These are phyloP conservation scores for Thunnus thynnus DNA, from an alignment of 2,113 vertebrate species.

Conservation along the genomic window DNA sequence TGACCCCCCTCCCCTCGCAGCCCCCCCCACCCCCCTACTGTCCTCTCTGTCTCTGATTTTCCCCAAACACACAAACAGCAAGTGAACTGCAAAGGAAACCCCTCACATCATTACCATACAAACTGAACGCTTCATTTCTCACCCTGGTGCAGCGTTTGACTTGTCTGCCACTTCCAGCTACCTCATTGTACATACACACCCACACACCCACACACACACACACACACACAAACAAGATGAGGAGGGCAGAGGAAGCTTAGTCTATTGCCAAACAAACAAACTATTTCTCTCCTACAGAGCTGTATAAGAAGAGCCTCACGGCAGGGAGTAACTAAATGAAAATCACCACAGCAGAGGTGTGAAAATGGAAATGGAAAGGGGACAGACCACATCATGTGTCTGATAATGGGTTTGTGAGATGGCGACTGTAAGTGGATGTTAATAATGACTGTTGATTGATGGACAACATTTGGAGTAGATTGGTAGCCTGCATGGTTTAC, in stretches of 20 bases:
- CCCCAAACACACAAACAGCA: conserved; percentile 23
- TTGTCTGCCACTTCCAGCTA: conserved; percentile 50
- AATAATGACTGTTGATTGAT: background rate
- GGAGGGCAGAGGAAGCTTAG: conserved; percentile 47
- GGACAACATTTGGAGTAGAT: background rate
- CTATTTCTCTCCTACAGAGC: conserved; percentile 51
- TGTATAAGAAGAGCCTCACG: conserved; percentile 49
- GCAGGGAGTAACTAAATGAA: conserved; percentile 27
- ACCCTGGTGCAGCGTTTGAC: conserved; percentile 71
- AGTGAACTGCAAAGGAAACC: conserved; percentile 23
- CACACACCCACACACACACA: conserved; percentile 36
- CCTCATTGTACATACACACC: conserved; percentile 26
- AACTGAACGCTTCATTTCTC: conserved; percentile 67
- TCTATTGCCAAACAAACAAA: conserved; percentile 65
- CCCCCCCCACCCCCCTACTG: background rate
- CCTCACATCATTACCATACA: conserved; percentile 49
- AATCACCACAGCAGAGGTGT: conserved; percentile 50
- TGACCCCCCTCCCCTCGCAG: background rate
- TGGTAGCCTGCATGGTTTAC: background rate
- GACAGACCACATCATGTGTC: conserved; percentile 2
- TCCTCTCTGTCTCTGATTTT: background rate
- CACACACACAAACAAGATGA: conserved; percentile 28
- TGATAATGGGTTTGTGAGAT: conserved; percentile 13
- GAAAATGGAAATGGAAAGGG: conserved; percentile 45
- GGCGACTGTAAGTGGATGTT: background rate